Percentiles rank a stretch among this genome's conserved stretches.
Evolutionary conservation across 2,888 invertebrate genomes (phyloP).

Genomic region (Leptura quadrifasciata): DNA sequence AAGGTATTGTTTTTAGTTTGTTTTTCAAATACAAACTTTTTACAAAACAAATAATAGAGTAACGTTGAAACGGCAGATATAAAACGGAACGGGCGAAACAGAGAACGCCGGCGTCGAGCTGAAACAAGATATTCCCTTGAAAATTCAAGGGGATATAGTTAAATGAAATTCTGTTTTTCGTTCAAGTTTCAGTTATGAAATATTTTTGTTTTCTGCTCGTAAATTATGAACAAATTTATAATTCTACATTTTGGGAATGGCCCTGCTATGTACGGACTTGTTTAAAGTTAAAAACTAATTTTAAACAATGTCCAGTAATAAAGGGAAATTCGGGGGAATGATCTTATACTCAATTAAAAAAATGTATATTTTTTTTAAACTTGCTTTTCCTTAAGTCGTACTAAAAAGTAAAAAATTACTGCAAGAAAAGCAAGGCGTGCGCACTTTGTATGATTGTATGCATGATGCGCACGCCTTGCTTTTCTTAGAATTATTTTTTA

Average conservation of each 20-base stretch:
- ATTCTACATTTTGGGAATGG: conserved; percentile 39
- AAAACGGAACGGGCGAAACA: conserved; percentile 44
- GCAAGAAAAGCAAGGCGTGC: no score
- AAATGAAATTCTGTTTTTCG: conserved; percentile 44
- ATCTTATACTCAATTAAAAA: no score
- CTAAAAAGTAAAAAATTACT: no score
- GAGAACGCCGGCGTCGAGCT: conserved; percentile 46
- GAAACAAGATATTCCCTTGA: conserved; percentile 65
- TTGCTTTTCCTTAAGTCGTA: no score
- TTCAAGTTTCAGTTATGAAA: conserved; percentile 40
- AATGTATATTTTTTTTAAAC: no score
- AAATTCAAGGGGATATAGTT: conserved; percentile 67
- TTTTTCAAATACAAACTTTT: conserved; percentile 71
- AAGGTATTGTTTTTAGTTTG: conserved; percentile 68
- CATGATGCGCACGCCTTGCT: no score
- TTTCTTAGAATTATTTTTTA: no score
- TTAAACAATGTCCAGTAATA: no score
- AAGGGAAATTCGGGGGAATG: no score
- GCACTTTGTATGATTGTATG: no score
- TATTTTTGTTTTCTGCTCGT: conserved; percentile 47
- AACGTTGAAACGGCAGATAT: conserved; percentile 52
- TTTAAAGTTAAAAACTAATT: no score
- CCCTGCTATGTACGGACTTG: not conserved
- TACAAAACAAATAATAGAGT: conserved; percentile 68
- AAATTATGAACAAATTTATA: conserved; percentile 36